These are phyloP conservation scores for Andrena minutula DNA, from an alignment of 2,888 invertebrate species.

Conservation along the genomic window DNA sequence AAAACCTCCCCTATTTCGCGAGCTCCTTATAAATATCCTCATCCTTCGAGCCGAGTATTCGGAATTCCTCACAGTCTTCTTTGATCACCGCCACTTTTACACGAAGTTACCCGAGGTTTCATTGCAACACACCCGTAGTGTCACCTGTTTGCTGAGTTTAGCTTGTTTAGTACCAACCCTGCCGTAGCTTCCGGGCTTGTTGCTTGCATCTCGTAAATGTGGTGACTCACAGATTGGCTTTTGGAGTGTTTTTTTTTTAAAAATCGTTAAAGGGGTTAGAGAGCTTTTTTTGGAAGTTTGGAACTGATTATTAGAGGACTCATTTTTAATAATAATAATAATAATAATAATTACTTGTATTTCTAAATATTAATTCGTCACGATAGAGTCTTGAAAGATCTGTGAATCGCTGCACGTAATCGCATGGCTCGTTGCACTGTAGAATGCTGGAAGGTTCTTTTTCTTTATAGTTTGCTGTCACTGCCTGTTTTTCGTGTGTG, in stretches of 20 bases:
- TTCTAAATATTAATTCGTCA: background rate
- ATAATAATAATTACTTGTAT: no score
- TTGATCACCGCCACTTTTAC: background rate
- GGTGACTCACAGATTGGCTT: background rate
- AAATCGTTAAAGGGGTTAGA: background rate
- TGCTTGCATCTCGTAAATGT: background rate
- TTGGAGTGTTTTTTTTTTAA: background rate
- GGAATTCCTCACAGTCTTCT: background rate
- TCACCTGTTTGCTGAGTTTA: slow-evolving; percentile 12
- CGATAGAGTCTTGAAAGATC: background rate
- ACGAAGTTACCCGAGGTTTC: background rate
- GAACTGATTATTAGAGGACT: background rate
- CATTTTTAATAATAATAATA: no score
- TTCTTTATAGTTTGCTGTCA: slow-evolving; percentile 22
- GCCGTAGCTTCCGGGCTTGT: slow-evolving; percentile 10
- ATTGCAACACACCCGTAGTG: background rate
- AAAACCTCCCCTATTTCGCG: background rate
- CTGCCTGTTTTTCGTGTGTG: slow-evolving; percentile 41
- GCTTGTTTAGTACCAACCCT: background rate
- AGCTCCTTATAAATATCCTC: no score
- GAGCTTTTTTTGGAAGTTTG: background rate
- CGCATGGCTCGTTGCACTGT: background rate
- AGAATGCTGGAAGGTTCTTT: background rate
- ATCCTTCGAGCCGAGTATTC: no score
- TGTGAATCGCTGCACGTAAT: background rate